Evolutionary conservation across 2,113 vertebrate genomes (phyloP), one percentile per base, ranked within the genome.

Genomic region (Chitala chitala): DNA sequence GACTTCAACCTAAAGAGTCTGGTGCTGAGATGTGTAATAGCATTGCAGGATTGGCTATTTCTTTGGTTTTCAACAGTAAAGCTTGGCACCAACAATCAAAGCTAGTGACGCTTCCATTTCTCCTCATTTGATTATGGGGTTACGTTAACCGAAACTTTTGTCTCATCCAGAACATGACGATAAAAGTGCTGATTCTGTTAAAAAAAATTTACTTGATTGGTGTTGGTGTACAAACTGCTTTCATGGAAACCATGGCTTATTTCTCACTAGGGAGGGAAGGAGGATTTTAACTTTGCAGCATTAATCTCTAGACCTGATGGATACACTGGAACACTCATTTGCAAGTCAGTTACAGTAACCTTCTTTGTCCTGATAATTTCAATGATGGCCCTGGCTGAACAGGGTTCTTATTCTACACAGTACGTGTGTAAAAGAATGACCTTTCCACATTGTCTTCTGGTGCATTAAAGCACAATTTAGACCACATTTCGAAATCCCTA

Each of bases 281-380:
- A 53, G 72, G 71, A 48, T 61, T 81, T 74, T 79, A 26, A 78
- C 75, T 66, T 46, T 74, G 71, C 79, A 76, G 20, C 26, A 76
- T 68, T 78, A 80, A 77, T 80, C 72, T 75, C 51, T 46, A 55
- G 72, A 69, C 78, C 56, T 77, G 31, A 78, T 61, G 58, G 55
- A 54, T 76, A 17, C 75, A 71, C 64, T 42, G 64, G 44, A 76
- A 74, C 68, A 65, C 73, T 78, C 64, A 70, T 78, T 72, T 58
- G 36, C 15, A 22, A 59, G 54, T 63, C 72, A 75, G 79, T 79
- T 79, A 78, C n/a, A 46, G 46, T 73, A 66, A 58, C 29, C 64
- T 66, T n/a, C 56, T 59, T 71, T 71, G 42, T 44, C 72, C 61
- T 73, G 73, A 74, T 75, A 76, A 66, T 55, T 75, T 36, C 73